These are phyloP conservation scores for Mechanitis mazaeus DNA, from an alignment of 2,888 invertebrate genomes.

Conservation along the genomic window DNA sequence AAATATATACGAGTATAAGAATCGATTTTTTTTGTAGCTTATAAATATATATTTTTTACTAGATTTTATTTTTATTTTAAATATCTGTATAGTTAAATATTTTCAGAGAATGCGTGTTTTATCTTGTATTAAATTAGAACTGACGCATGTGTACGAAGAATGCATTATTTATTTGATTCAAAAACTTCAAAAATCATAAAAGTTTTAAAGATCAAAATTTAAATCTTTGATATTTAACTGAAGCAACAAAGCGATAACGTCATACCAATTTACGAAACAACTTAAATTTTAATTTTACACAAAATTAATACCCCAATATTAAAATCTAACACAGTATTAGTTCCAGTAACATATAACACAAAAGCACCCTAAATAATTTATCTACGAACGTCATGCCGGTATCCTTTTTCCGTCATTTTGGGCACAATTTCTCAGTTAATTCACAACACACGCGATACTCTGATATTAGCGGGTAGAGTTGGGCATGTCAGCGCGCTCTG, in stretches of 20 bases:
- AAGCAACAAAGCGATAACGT: conserved; percentile 29
- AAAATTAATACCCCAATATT: conserved; percentile 28
- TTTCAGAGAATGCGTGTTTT: conserved; percentile 1
- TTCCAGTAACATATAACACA: conserved; percentile 40
- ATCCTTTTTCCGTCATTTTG: conserved; percentile 37
- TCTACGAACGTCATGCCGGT: conserved; percentile 65
- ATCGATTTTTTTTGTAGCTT: neutral
- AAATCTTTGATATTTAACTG: conserved; percentile 3
- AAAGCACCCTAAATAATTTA: conserved; percentile 54
- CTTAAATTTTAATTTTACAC: conserved; percentile 11
- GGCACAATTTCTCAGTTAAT: conserved; percentile 26
- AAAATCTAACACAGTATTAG: conserved; percentile 27
- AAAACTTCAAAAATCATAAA: neutral
- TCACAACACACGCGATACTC: conserved; percentile 38
- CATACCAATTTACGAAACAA: conserved; percentile 27
- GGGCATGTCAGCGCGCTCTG: conserved; percentile 56
- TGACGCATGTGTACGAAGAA: conserved; percentile 13
- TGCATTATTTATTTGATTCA: conserved; percentile 10
- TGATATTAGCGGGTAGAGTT: conserved; percentile 27
- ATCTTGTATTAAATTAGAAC: conserved; percentile 8
- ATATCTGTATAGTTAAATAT: neutral
- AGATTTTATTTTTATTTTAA: neutral
- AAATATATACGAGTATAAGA: neutral
- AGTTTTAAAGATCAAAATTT: neutral
- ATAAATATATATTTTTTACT: neutral